Evolutionary conservation across 2,113 vertebrate species (phyloP), one percentile per base, ranked within the genome.

Genomic region (Trematocara marginatum): DNA sequence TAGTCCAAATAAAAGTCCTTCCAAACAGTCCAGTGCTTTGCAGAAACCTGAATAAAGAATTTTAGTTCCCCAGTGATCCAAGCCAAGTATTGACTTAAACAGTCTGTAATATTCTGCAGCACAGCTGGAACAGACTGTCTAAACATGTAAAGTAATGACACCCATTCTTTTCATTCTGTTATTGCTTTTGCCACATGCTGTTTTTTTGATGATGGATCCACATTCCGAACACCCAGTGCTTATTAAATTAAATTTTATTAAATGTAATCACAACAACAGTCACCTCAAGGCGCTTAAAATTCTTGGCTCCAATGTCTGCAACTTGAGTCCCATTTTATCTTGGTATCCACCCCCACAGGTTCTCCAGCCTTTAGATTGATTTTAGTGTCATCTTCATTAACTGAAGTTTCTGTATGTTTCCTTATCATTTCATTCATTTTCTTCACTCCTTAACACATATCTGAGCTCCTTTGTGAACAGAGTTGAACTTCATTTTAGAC

Each of bases 161-260:
- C 6, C 10, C 61, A 20, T 66, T 13, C 18, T 20, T 66, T 66
- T 66, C 34, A 11, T 66, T 40, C 34, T 40, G 34, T 7, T n/a
- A 20, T 12, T 12, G 18, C 10, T 66, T 40, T 11, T n/a, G 1
- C n/a, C n/a, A n/a, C 18, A 38, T 64, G 18, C 31, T 66, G 34
- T n/a, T 38, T 35, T 10, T 38, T 64, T 38, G 16, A 11, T 64
- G 59, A n/a, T 38, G 31, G 16, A 64, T 7, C 6, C 1, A n/a
- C 3, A 64, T 35, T 64, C 31, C 0, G 6, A 64, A 35, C 9
- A n/a, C 31, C 10, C 2, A 64, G 31, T n/a, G 59, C 31, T 35
- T 64, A n/a, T 0, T 64, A 4, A 56, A 26, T 26, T 54, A 0
- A 54, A 26, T 26, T 26, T 26, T 3, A 26, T 26, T 26, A 26